Base-by-base conservation (phyloP, 2,888 invertebrate genomes). In the Scelioninae gen. 2 region DNA sequence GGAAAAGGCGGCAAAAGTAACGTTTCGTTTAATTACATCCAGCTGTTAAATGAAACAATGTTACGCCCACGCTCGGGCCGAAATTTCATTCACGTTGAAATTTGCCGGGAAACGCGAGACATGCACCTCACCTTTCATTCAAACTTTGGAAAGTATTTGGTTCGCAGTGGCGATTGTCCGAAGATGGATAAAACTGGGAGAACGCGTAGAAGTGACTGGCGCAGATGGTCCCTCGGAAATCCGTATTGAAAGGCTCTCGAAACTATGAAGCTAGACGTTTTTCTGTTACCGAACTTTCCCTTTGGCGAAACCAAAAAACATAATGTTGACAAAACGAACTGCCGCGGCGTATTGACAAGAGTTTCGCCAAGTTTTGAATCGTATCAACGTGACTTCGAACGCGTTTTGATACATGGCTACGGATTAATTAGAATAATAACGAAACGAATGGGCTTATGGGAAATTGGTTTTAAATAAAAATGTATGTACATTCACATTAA, bases 131-230 rank as follows among this genome's bases (percentile, higher is more conserved):
- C 60, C 37, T 75, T 75, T 75, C 65, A 73, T 75, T 75, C 53
- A 58, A 72, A 75, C 64, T 73, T 75, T 60, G 31, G 57, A 69
- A 65, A 72, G 50, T 35, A 46, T 63, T 68, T n/a, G n/a, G n/a
- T n/a, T n/a, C 46, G 74, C 55, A 43, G n/a, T 48, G 71, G 60
- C 71, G 74, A 72, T 75, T 72, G 75, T 75, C 57, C 64, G 65
- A 72, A 75, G 75, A 75, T 60, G 61, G 72, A 75, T 72, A 75
- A 75, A 65, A 50, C 55, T 15, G 63, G 60, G 35, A 43, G 22
- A 61, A 57, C 33, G 68, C 53, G 61, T 43, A 60, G 22, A 37
- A 64, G 55, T 72, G 74, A 74, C 71, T 74, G 68, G 55, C 63
- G 58, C 71, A 74, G 71, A 74, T 74, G 71, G 71, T 68, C 67